Evolutionary conservation across 35 echinoderm and acorn worm genomes (phyloP), one percentile per base, ranked within the genome.

Genomic region (Hemicentrotus pulcherrimus): DNA sequence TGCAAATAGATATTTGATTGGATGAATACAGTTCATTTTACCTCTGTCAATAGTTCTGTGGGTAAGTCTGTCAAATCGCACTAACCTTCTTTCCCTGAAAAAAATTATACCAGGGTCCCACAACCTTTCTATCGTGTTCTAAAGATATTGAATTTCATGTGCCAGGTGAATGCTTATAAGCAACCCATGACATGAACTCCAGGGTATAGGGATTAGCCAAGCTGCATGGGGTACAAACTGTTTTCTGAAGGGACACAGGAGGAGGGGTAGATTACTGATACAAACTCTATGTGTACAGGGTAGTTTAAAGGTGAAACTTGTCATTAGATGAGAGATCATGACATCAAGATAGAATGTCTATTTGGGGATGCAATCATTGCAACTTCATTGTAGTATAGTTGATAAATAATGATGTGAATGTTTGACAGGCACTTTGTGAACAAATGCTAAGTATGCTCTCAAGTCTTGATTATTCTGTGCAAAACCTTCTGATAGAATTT

Each of bases 291-390:
- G 4, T 7, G 28, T 70, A 70, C 61, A 70, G 61, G 61, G 61
- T 78, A 78, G 65, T 78, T 78, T 78, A 78, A 78, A 78, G 65
- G 65, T 78, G 65, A 78, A 78, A 78, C 65, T 28, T 78, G 65
- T 78, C 65, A 78, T 78, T 78, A 78, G 65, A 28, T 8, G 24
- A 78, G 19, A 8, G 65, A 78, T 78, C 28, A 6, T n/a, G 28
- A 78, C 65, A 78, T 78, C 15, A 10, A 55, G 50, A 55, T 55
- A 55, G 50, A 15, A 55, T 55, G 50, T 55, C 65, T 78, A 78
- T 78, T 78, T 78, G 19, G 65, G 65, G 65, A 78, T 24, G 65
- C 28, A 78, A n/a, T 78, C 24, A 22, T 78, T 22, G 65, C 7
- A 78, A 22, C 5, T 78, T 2, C 28, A n/a, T 78, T 22, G 18